Base-by-base conservation (phyloP, 2,113 vertebrate genomes). In the Aspiorhynchus laticeps region DNA sequence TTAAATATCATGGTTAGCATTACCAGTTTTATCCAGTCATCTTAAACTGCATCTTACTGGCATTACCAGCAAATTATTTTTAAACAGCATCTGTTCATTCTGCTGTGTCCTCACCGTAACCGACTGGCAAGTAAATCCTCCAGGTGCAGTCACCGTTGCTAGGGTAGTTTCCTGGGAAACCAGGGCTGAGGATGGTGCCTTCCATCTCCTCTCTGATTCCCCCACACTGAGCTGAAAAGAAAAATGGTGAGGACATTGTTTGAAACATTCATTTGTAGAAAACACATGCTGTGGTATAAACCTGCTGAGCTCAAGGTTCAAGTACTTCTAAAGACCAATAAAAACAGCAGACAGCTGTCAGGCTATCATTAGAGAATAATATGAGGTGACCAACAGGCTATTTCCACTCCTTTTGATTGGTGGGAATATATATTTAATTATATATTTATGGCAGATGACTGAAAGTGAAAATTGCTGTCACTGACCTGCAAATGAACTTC, bases 61-160 rank as follows among this genome's bases (percentile, higher is more conserved):
- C 19, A 38, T 12, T 61, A 59, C 31, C 14, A 81, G 59, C 1
- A 41, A 81, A 82, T 9, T 83, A n/a, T 51, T 84, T 73, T 9
- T 28, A 31, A 51, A 71, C 5, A n/a, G 6, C 43, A 46, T 71
- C 63, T 83, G 65, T 48, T 83, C 28, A 83, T 83, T 83, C 65
- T 56, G 19, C 76, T 21, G 2, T 86, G 36, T 73, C 61, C 98
- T 97, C 88, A 99, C 98, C 98, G 28, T 97, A 98, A 69, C 98
- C 98, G 91, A 99, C 97, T 0, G 98, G 97, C 91, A 99, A 95
- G 79, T 95, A 93, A 78, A 99, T 96, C 93, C 96, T 98, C 98
- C 98, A 99, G 0, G 97, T 97, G 93, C 98, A 99, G 93, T 99
- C 98, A 89, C 97, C 94, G 94, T 99, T 99, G 94, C 98, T 99